Evolutionary conservation across 2,113 vertebrate species (phyloP).

Genomic region (Diglossa brunneiventris): DNA sequence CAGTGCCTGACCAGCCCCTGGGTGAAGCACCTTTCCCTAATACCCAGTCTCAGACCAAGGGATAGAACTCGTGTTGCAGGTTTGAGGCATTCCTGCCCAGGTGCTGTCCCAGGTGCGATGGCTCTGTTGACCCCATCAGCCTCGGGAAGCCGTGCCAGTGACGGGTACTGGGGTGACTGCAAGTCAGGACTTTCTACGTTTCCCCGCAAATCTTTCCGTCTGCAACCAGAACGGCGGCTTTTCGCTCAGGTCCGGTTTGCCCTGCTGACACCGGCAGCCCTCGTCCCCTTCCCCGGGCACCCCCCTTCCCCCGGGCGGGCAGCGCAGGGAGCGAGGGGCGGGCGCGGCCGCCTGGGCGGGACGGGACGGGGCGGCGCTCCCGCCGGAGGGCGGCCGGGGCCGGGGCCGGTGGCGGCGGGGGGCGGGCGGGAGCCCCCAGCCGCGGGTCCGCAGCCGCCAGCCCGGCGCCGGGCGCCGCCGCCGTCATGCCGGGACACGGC

Average conservation of each 20-base stretch:
- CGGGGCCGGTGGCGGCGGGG: too few relatives aligned
- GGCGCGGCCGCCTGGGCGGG: background rate
- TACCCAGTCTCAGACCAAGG: background rate
- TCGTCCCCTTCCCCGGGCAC: too few relatives aligned
- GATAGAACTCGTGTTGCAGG: background rate
- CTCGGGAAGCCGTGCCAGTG: too few relatives aligned
- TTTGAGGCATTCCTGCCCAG: background rate
- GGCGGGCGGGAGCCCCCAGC: background rate
- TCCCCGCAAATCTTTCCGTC: background rate
- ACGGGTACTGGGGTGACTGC: accelerated
- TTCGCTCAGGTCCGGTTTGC: background rate
- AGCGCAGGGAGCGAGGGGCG: background rate
- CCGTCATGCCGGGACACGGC: background rate
- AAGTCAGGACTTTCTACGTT: background rate
- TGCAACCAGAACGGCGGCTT: too few relatives aligned
- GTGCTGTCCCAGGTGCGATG: background rate
- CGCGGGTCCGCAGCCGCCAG: background rate
- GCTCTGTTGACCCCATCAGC: too few relatives aligned
- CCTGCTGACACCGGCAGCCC: too few relatives aligned
- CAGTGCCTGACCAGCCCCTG: background rate
- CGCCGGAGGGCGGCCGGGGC: too few relatives aligned
- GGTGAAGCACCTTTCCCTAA: background rate
- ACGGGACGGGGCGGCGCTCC: too few relatives aligned
- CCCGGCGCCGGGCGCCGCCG: background rate
- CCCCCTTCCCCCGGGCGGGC: too few relatives aligned